A percentile compares a stretch with the other conserved stretches of the same genome.
phyloP scores from a whole-genome alignment of 92 coral and sea anemone species.

The Heliopora coerulea region DNA sequence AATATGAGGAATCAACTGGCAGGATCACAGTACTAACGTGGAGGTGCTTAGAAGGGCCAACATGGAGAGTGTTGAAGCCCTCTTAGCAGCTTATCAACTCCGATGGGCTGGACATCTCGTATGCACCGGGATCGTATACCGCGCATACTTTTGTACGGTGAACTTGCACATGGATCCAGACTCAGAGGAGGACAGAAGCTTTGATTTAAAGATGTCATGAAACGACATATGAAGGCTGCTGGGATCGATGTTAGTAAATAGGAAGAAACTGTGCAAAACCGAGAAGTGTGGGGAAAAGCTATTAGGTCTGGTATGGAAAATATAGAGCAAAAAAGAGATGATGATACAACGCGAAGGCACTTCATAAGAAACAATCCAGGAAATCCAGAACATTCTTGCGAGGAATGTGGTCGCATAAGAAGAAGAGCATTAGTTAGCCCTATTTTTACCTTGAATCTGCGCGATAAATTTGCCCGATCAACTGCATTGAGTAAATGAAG shows the following conservation, averaged over 20 bases:
- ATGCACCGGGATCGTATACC: conserved; percentile 10
- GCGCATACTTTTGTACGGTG: conserved; percentile 13
- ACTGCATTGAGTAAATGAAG: too few relatives aligned
- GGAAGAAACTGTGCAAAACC: neutral
- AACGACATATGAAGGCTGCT: conserved; percentile 26
- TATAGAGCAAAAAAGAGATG: neutral
- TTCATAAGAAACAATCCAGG: neutral
- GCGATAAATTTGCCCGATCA: too few relatives aligned
- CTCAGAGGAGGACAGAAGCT: conserved; percentile 35
- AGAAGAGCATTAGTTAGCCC: too few relatives aligned
- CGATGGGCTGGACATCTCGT: conserved; percentile 36
- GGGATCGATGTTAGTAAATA: neutral
- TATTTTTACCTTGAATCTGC: too few relatives aligned
- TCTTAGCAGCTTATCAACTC: conserved; percentile 22
- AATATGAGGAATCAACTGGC: conserved; percentile 34
- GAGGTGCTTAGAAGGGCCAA: conserved; percentile 28
- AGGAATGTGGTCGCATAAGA: too few relatives aligned
- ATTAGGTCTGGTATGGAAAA: neutral
- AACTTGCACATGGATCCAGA: conserved; percentile 9
- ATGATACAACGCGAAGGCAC: neutral
- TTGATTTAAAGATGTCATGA: conserved; percentile 36
- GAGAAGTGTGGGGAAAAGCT: neutral
- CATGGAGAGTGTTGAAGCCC: conserved; percentile 19
- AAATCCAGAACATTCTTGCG: too few relatives aligned
- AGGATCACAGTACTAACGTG: conserved; percentile 11